A percentile compares a stretch with the other conserved stretches of the same genome.
These are phyloP conservation scores for Philhelius pedissequus DNA, from an alignment of 2,888 invertebrate genomes.

Conservation along the genomic window DNA sequence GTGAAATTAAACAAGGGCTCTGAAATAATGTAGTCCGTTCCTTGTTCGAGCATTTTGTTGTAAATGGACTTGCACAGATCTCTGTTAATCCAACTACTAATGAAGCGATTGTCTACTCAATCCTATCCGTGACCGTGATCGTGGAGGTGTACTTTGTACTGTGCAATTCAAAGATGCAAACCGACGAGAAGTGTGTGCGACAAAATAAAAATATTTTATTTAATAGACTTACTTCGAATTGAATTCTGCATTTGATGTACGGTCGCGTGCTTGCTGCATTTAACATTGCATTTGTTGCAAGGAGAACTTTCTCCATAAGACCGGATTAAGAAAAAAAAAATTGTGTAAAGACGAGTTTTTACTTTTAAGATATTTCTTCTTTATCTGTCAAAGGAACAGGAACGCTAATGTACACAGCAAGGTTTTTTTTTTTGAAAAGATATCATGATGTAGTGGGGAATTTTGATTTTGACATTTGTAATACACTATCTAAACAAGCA, in stretches of 20 bases:
- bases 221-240: slow-evolving; percentile 37
- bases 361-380: not conserved
- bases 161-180: slow-evolving; percentile 13
- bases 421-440: slow-evolving; percentile 1
- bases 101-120: not conserved
- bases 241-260: slow-evolving; percentile 33
- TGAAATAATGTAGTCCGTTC: not conserved
- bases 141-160: no score
- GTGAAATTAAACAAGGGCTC: not conserved
- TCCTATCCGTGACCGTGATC: not conserved
- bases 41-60: not conserved
- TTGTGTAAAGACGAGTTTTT: slow-evolving; percentile 39
- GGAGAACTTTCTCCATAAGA: slow-evolving; percentile 58
- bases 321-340: slow-evolving; percentile 50
- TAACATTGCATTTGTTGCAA: slow-evolving; percentile 15
- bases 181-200: not conserved
- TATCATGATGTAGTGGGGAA: not conserved
- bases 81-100: slow-evolving; percentile 2
- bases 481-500: no score
- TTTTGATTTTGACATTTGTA: not conserved
- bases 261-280: not conserved
- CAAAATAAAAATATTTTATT: slow-evolving; percentile 37
- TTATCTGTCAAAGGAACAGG: slow-evolving; percentile 29
- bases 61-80: not conserved
- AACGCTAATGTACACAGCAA: slow-evolving; percentile 4